Evolutionary conservation across 2,113 vertebrate genomes (phyloP), one percentile per base, ranked within the genome.

Genomic region (Gorsachius goisagi): DNA sequence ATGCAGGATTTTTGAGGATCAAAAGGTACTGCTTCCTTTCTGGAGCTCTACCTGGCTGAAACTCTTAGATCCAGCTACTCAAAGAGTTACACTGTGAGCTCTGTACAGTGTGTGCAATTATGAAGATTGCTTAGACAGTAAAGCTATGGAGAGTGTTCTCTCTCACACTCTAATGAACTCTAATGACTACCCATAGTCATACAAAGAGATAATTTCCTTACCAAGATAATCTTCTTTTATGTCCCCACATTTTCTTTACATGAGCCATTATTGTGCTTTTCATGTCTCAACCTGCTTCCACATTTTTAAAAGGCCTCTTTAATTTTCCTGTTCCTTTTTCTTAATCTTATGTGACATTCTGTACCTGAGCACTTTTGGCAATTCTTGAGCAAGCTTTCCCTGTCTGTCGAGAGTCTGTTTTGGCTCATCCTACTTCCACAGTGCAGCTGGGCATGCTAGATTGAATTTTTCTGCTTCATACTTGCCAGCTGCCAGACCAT

Each of bases 361-460:
- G 53, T 95, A 93, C 95, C 95, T 96, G 92, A 96, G 68, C 47
- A 89, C 72, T 96, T 90, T 74, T 88, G 90, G 60, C 53, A 91
- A 44, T 91, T 88, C 88, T 85, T 90, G 55, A 94, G 76, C 84
- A 83, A 95, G 77, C 41, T 74, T 88, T 85, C 45, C 33, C 68
- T 93, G 50, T 56, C 69, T 91, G 74, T 71, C 68, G 79, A 92
- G 60, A 84, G 68, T 76, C 90, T 93, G 64, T 78, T 82, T 92
- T 94, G 95, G 94, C 95, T 95, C 79, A 78, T 86, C 68, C 85
- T 60, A 15, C 79, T 94, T 96, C 84, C 86, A 86, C 71, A 86
- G 93, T 91, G 90, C 95, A 97, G 95, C 93, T 96, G 96, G 89
- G 86, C 88, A 85, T 87, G 89, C 56, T 95, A 96, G 94, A 96